Evolutionary conservation across 2,888 invertebrate species (phyloP).

Genomic region (Itoplectis maculator): DNA sequence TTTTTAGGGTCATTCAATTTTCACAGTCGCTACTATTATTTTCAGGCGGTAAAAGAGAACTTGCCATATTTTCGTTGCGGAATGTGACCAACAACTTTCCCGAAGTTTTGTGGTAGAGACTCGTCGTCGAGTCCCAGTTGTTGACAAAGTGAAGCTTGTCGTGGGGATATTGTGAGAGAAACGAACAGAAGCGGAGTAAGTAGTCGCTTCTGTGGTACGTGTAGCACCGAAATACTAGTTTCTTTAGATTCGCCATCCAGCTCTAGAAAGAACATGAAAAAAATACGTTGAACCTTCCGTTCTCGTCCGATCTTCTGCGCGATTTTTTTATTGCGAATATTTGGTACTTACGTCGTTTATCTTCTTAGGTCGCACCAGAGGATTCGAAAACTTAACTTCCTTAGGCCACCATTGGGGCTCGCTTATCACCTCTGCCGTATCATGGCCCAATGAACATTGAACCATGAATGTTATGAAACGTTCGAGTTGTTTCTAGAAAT

Average conservation of each 20-base stretch:
- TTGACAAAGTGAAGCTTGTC: conserved; percentile 89
- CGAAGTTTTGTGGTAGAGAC: conserved; percentile 88
- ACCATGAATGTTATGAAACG: conserved; percentile 91
- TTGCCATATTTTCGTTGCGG: conserved; percentile 89
- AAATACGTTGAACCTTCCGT: not conserved
- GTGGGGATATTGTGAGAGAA: conserved; percentile 88
- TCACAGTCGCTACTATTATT: no score
- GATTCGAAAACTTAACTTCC: conserved; percentile 88
- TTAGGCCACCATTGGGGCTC: conserved; percentile 91
- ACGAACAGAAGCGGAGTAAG: conserved; percentile 89
- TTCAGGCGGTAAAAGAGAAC: not conserved
- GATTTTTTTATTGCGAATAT: not conserved
- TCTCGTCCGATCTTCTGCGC: not conserved
- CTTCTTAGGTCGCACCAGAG: conserved; percentile 87
- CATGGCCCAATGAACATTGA: conserved; percentile 90
- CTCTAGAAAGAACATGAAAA: conserved; percentile 80
- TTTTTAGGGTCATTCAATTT: no score
- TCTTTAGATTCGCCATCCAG: conserved; percentile 88
- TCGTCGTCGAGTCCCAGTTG: conserved; percentile 91
- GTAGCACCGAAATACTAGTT: conserved; percentile 89
- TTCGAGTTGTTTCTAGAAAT: conserved; percentile 86
- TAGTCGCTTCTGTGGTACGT: conserved; percentile 90
- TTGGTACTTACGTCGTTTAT: conserved; percentile 83
- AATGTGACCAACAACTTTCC: conserved; percentile 90
- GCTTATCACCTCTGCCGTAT: conserved; percentile 85